Evolutionary conservation across 53 echinoderm and acorn worm genomes (phyloP).

Genomic region (Apostichopus leukothele): DNA sequence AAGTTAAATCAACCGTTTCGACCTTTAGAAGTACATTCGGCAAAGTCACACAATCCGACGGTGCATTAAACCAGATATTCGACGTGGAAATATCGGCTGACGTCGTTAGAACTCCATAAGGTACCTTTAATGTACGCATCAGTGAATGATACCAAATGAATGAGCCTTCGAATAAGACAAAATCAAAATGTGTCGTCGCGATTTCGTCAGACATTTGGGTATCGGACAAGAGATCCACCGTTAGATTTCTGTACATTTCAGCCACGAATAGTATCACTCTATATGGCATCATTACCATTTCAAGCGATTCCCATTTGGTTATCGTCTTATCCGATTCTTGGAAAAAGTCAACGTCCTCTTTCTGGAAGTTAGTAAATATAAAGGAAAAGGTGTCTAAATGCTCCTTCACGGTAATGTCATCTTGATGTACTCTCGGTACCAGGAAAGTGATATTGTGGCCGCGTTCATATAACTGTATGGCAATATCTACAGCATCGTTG

Average conservation of each 20-base stretch:
- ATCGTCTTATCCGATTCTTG: neutral
- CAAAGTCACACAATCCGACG: neutral
- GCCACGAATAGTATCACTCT: neutral
- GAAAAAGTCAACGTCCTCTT: neutral
- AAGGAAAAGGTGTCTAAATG: neutral
- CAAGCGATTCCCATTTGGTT: neutral
- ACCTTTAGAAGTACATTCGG: neutral
- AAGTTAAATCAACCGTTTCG: neutral
- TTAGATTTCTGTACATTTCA: neutral
- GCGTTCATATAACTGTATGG: neutral
- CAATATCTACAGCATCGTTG: neutral
- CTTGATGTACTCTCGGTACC: neutral
- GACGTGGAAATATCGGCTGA: neutral
- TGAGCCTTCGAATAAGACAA: neutral
- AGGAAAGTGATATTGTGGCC: conserved; percentile 9
- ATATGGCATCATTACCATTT: neutral
- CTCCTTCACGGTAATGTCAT: neutral
- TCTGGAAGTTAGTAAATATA: neutral
- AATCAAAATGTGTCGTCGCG: neutral
- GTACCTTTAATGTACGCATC: neutral
- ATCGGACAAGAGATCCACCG: neutral
- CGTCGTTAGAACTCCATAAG: neutral
- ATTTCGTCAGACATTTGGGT: neutral
- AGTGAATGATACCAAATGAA: neutral
- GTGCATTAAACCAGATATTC: neutral